Evolutionary conservation across 2,888 invertebrate genomes (phyloP).

Genomic region (Hermodice carunculata): DNA sequence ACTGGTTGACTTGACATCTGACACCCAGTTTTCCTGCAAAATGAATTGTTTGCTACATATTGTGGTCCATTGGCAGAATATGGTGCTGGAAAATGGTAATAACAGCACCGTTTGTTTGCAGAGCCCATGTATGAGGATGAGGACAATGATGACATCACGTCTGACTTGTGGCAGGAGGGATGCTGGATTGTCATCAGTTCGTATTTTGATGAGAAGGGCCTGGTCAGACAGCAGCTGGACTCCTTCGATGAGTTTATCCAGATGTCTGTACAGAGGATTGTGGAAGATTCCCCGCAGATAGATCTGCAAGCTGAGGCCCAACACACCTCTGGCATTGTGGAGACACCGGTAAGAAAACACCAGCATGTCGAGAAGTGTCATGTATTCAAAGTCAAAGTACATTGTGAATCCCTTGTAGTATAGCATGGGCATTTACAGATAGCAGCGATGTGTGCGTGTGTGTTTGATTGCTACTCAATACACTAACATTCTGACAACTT

Average conservation of each 20-base stretch:
- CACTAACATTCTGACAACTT: too few species aligned
- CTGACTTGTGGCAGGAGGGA: constrained; percentile 99
- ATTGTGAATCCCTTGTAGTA: too few species aligned
- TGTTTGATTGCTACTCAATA: too few species aligned
- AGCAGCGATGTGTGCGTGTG: too few species aligned
- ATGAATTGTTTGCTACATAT: too few species aligned
- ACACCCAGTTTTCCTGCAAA: too few species aligned
- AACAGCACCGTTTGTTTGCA: too few species aligned
- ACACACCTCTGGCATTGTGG: constrained; percentile 90
- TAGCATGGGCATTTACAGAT: too few species aligned
- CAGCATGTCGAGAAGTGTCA: neutral
- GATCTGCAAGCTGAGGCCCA: constrained; percentile 98
- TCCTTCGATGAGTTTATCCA: constrained; percentile 99
- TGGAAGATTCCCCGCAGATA: constrained; percentile 98
- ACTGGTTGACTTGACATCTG: too few species aligned
- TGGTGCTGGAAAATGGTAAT: too few species aligned
- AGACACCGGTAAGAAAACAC: constrained; percentile 63
- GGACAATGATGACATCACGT: constrained; percentile 89
- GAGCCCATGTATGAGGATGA: constrained; percentile 34
- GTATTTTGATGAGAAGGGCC: constrained; percentile 99
- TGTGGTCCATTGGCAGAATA: too few species aligned
- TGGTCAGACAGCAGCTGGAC: constrained; percentile 98
- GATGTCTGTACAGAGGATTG: constrained; percentile 99
- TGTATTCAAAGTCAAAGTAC: too few species aligned
- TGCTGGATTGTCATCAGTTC: constrained; percentile 99